phyloP scores from a whole-genome alignment of 2,888 invertebrate genomes.

The Torymus aiolomorphi region DNA sequence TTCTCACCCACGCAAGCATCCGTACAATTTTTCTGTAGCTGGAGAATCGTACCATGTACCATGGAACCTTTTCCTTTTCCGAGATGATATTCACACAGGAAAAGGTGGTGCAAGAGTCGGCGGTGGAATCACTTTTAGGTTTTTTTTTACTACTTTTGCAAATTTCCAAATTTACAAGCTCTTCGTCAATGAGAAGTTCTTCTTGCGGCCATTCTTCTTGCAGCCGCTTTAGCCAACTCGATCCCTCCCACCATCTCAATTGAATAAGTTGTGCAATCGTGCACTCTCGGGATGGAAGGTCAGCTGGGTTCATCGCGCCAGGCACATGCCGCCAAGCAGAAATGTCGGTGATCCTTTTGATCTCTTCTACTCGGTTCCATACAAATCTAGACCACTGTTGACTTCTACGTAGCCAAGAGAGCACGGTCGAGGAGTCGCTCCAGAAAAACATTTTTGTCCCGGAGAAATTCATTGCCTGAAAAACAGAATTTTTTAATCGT shows the following conservation, averaged over 20 bases:
- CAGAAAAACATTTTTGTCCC: slow-evolving; percentile 59
- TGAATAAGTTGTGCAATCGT: not conserved
- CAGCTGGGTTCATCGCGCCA: not conserved
- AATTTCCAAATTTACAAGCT: no score
- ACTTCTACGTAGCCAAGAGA: slow-evolving; percentile 62
- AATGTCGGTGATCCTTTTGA: not conserved
- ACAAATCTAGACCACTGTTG: slow-evolving; percentile 64
- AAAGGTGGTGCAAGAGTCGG: no score
- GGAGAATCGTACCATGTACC: no score
- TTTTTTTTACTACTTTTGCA: no score
- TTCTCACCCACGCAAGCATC: no score
- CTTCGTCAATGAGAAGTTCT: not conserved
- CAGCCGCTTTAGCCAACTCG: no score
- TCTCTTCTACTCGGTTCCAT: slow-evolving; percentile 63
- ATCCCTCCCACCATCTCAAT: slow-evolving; percentile 7
- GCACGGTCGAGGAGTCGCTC: slow-evolving; percentile 64
- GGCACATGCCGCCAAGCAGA: slow-evolving; percentile 24
- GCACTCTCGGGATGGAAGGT: slow-evolving; percentile 28
- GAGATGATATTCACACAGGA: no score
- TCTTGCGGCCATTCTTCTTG: not conserved
- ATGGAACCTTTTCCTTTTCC: no score
- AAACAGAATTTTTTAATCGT: no score
- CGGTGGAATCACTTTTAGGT: no score
- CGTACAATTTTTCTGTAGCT: no score
- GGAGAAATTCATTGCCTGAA: slow-evolving; percentile 15